Conservation (phyloP, 1,140 invertebrate species). For the Adelges cooleyi region DNA sequence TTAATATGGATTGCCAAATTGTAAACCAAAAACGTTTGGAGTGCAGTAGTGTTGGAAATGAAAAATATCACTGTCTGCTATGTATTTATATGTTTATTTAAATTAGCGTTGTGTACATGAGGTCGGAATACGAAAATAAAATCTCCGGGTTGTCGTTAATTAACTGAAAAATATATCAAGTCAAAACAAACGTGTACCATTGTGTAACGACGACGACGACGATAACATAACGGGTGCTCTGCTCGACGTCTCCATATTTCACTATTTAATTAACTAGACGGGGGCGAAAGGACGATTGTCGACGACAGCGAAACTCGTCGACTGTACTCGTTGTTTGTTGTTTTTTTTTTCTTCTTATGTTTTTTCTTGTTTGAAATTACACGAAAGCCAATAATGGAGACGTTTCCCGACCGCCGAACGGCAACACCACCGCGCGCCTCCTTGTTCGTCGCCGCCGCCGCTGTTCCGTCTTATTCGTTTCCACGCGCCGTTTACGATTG, state of each 20-base stretch:
- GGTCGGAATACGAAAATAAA: constrained; percentile 12
- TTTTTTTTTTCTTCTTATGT: background rate
- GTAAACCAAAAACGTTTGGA: too few relatives aligned
- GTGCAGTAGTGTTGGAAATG: too few relatives aligned
- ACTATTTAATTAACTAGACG: constrained; percentile 22
- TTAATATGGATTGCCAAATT: too few relatives aligned
- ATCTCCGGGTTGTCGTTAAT: background rate
- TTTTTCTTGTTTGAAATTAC: constrained; percentile 11
- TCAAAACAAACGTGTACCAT: constrained; percentile 23
- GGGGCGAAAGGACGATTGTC: constrained; percentile 12
- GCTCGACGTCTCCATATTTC: constrained; percentile 16
- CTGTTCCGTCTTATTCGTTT: background rate
- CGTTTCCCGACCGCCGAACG: constrained; percentile 2
- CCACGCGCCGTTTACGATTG: constrained; percentile 25
- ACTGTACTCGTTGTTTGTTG: background rate
- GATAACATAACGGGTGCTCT: background rate
- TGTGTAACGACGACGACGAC: background rate
- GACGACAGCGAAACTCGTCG: constrained; percentile 28
- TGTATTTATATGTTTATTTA: too few relatives aligned
- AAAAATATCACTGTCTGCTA: too few relatives aligned
- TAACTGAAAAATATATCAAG: constrained; percentile 25
- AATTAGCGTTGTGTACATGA: too few relatives aligned
- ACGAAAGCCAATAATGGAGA: constrained; percentile 27
- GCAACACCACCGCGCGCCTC: too few relatives aligned
- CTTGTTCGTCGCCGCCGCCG: background rate